These are phyloP conservation scores for Drosophila parvula DNA, from an alignment of 1,140 invertebrate species.

Conservation along the genomic window DNA sequence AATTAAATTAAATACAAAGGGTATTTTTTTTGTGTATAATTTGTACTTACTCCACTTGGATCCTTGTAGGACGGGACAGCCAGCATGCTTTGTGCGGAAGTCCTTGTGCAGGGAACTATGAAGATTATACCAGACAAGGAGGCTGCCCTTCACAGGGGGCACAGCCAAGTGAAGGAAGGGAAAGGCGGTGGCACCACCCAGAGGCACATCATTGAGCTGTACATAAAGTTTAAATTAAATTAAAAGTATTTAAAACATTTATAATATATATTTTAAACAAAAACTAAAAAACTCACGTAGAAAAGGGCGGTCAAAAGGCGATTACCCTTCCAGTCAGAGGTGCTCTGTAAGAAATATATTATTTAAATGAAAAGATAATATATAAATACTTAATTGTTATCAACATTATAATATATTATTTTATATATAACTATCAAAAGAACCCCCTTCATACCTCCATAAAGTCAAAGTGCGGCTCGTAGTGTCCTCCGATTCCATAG, in stretches of 20 bases:
- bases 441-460: conserved; percentile 86
- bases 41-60: conserved; percentile 93
- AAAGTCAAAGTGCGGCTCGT: conserved; percentile 90
- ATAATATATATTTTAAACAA: neutral
- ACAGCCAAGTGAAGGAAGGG: conserved; percentile 93
- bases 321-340: conserved; percentile 83
- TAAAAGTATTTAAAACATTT: neutral
- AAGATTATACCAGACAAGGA: conserved; percentile 98
- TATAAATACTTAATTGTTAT: too few relatives aligned
- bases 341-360: neutral
- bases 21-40: too few relatives aligned
- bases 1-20: conserved; percentile 85
- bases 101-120: conserved; percentile 96
- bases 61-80: conserved; percentile 97
- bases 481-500: conserved; percentile 90
- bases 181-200: conserved; percentile 98
- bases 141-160: conserved; percentile 94
- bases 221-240: neutral
- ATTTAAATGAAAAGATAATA: too few relatives aligned
- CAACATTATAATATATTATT: too few relatives aligned
- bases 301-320: conserved; percentile 76
- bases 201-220: conserved; percentile 96
- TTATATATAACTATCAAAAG: too few relatives aligned
- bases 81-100: conserved; percentile 95
- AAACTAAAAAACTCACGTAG: conserved; percentile 84